These are phyloP conservation scores for Listronotus bonariensis DNA, from an alignment of 1,140 invertebrate species.

Conservation along the genomic window DNA sequence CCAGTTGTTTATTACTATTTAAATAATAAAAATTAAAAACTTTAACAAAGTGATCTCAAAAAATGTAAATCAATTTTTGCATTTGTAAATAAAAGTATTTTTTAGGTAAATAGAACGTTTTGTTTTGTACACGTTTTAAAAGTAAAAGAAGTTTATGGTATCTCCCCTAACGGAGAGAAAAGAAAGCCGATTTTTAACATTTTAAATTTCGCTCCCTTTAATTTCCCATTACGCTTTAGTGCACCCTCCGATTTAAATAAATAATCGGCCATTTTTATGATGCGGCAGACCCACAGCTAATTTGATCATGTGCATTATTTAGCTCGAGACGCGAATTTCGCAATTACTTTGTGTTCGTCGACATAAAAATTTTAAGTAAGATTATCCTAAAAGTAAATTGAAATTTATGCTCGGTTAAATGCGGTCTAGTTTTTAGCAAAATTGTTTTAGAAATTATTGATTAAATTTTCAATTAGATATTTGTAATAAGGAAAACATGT, in stretches of 20 bases:
- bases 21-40: too few species aligned
- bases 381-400: conserved; percentile 25
- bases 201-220: conserved; percentile 38
- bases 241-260: conserved; percentile 38
- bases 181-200: conserved; percentile 38
- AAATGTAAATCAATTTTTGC: too few species aligned
- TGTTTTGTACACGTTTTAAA: background rate
- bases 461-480: too few species aligned
- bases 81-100: too few species aligned
- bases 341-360: conserved; percentile 33
- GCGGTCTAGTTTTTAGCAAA: background rate
- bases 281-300: conserved; percentile 31
- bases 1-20: too few species aligned
- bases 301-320: conserved; percentile 36
- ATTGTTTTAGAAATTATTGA: too few species aligned
- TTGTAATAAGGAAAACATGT: too few species aligned
- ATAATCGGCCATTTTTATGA: conserved; percentile 36
- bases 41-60: too few species aligned
- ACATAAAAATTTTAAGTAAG: conserved; percentile 27
- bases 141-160: conserved; percentile 2
- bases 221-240: conserved; percentile 34
- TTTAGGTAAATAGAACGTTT: too few species aligned
- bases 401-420: conserved; percentile 16
- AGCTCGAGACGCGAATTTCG: conserved; percentile 27
- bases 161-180: conserved; percentile 14